Evolutionary conservation across 2,888 invertebrate species (phyloP), one percentile per base, ranked within the genome.

Genomic region (Cyclophora albipunctata): DNA sequence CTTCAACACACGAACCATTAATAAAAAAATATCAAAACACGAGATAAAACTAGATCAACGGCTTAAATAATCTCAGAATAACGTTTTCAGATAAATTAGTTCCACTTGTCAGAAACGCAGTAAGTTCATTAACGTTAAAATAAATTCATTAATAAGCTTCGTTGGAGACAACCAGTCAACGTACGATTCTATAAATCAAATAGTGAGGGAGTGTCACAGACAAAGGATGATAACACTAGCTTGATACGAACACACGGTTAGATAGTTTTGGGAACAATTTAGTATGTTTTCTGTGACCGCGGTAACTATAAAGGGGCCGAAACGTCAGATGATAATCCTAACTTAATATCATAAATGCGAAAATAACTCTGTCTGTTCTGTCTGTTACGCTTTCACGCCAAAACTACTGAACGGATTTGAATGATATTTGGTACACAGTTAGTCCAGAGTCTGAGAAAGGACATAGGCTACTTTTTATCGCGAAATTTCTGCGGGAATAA

Each of bases 101-200:
- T 82, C 78, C 78, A 86, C 87, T 87, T 87, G 86, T 85, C 78
- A 69, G 66, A 67, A 85, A 81, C 80, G 84, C 72, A 78, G 81
- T 75, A 86, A 81, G 84, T 87, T 88, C 87, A 87, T 88, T 88
- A 87, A 79, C 77, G 83, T 85, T 87, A 81, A 85, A 87, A 88
- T 87, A 85, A 86, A 87, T 84, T 87, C 86, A 87, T 88, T 88
- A 87, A 88, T 87, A 84, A 85, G 80, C 74, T 69, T 66, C 67
- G 60, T 62, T 52, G 66, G 80, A 82, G 85, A 86, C 85, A 83
- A 78, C 76, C 75, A 81, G 81, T 84, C 84, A 81, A 78, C 85
- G 84, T 68, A 78, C 69, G 75, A 78, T 80, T 83, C 84, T 84
- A 87, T 88, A 87, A 87, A 88, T 88, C 87, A 88, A 87, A 87